Evolutionary conservation across 2,797 vertebrate species (phyloP), one percentile per base, ranked within the genome.

Genomic region (Cyprinodon diabolis): DNA sequence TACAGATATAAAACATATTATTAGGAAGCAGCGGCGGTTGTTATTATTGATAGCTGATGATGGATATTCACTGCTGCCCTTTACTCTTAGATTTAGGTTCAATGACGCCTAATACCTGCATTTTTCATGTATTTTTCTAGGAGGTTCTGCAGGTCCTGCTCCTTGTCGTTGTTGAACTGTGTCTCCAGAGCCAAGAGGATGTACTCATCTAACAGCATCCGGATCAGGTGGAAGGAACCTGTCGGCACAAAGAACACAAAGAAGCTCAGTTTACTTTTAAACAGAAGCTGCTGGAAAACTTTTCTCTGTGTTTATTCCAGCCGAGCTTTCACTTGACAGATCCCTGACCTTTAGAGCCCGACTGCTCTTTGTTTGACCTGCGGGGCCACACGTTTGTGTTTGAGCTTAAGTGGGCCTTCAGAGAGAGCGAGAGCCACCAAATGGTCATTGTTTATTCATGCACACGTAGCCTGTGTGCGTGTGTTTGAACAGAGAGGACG

Each of bases 131-230:
- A 98, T 92, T 97, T 98, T 90, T 99, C 97, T 90, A 99, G 86
- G 48, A 99, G 94, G 92, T 96, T 98, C 92, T 98, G 97, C 85
- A 99, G 95, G 74, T 99, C 98, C 90, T 98, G 98, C 87, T 99
- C 98, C 93, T 98, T 99, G 93, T 99, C 96, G 21, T 99, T 99
- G 90, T 98, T 99, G 92, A 99, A 99, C 85, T 99, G 98, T 15
- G 98, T 99, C 91, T 99, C 98, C 91, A 99, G 96, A 67, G 97
- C 97, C 23, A 99, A 80, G 74, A 99, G 95, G 91, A 99, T 98
- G 90, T 99, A 99, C 86, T 99, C 98, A 75, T 99, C 98, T n/a
- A 99, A 86, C 83, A 99, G 95, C 98, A 99, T 99, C 85, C 98
- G 92, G 85, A 99, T 98, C 90, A 99, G 94, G 87, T 99, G 98